Percentiles rank a stretch among this genome's conserved stretches.
These are phyloP conservation scores for Oasisia sp. DNA, from an alignment of 2,888 invertebrate species.

Conservation along the genomic window DNA sequence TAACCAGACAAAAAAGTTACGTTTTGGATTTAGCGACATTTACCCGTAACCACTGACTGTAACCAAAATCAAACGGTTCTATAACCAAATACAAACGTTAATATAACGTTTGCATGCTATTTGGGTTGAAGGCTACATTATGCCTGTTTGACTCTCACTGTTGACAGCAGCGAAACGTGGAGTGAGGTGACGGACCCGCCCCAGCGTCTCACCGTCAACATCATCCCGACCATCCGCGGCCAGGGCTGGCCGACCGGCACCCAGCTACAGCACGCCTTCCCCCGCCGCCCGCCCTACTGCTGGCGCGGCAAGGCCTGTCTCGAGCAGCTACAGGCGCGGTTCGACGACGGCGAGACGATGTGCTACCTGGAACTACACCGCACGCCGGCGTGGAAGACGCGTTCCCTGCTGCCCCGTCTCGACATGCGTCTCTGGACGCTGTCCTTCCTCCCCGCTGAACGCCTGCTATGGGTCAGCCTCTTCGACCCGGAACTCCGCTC, in stretches of 20 bases:
- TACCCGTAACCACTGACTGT: no score
- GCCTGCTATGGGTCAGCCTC: background rate
- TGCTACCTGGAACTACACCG: background rate
- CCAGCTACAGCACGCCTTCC: slow-evolving; percentile 25
- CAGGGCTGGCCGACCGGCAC: slow-evolving; percentile 21
- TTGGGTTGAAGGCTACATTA: background rate
- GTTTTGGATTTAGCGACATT: no score
- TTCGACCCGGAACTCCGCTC: background rate
- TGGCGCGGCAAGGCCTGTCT: background rate
- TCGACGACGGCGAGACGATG: background rate
- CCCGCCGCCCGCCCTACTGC: slow-evolving; percentile 18
- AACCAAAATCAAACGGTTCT: no score
- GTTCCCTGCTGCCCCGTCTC: background rate
- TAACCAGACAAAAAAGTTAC: no score
- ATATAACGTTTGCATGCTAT: background rate
- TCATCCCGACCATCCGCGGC: background rate
- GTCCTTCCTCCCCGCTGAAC: background rate
- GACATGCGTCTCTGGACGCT: background rate
- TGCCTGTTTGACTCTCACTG: background rate
- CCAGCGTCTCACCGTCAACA: background rate
- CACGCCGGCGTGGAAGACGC: background rate
- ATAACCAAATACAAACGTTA: no score
- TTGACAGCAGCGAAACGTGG: background rate
- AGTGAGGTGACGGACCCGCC: background rate
- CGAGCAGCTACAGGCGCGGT: background rate